These are phyloP conservation scores for Mixornis gularis DNA, from an alignment of 2,113 vertebrate genomes.

Conservation along the genomic window DNA sequence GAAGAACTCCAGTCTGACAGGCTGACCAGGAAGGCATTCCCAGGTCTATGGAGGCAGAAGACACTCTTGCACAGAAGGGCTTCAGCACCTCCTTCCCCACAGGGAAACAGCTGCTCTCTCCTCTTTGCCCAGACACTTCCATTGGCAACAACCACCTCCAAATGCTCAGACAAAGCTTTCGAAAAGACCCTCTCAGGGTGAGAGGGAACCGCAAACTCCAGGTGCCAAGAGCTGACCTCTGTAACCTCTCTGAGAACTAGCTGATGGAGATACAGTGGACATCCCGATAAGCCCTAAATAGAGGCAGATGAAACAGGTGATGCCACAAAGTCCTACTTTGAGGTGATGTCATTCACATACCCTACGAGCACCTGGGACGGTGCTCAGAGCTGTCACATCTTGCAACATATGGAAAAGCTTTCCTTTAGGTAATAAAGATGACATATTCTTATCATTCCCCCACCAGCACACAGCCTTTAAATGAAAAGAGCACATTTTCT, in stretches of 20 bases:
- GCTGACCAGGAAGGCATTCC: neutral
- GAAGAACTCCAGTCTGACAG: neutral
- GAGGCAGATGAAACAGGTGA: neutral
- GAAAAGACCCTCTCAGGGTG: neutral
- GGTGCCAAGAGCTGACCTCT: neutral
- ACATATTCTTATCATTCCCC: neutral
- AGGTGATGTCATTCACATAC: neutral
- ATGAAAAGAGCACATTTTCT: neutral
- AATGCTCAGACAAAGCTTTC: accelerated
- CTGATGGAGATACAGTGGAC: neutral
- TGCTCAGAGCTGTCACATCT: neutral
- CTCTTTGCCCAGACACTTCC: neutral
- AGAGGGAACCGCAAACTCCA: neutral
- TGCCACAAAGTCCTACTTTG: neutral
- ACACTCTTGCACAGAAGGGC: neutral
- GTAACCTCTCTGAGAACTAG: neutral
- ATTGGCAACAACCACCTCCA: neutral
- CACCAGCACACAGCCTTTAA: neutral
- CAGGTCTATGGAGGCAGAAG: neutral
- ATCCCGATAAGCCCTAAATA: neutral
- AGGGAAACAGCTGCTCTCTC: neutral
- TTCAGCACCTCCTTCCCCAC: neutral
- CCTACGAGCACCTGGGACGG: neutral
- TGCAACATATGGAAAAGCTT: neutral
- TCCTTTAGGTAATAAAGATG: neutral